Evolutionary conservation across 2,797 vertebrate genomes (phyloP).

Genomic region (Salarias fasciatus): DNA sequence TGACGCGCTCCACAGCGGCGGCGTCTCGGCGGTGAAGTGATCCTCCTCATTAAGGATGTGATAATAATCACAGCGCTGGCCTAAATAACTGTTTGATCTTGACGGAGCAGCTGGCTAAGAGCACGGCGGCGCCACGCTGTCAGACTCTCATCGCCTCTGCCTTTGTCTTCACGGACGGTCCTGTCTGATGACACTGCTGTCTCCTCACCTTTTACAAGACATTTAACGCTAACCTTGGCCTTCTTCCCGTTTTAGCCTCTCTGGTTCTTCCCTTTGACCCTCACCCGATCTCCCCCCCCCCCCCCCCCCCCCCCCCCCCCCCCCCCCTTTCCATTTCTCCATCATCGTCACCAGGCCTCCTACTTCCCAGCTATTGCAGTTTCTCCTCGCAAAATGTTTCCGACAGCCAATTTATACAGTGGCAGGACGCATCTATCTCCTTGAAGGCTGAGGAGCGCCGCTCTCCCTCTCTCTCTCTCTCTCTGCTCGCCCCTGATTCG

Average conservation of each 20-base stretch:
- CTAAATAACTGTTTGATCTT: conserved; percentile 11
- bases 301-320: background rate
- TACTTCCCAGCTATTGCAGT: conserved; percentile 57
- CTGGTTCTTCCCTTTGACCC: conserved; percentile 49
- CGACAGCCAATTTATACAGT: conserved; percentile 77
- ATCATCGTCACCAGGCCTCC: conserved; percentile 58
- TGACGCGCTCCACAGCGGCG: conserved; percentile 30
- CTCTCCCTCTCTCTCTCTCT: conserved; percentile 34
- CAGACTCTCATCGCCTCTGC: no score
- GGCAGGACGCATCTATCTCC: conserved; percentile 77
- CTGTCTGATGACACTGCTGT: conserved; percentile 31
- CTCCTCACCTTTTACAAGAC: conserved; percentile 30
- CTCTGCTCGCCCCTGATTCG: conserved; percentile 26
- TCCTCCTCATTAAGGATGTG: conserved; percentile 30
- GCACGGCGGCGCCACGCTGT: no score
- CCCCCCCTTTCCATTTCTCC: conserved; percentile 51
- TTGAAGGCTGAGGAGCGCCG: conserved; percentile 38
- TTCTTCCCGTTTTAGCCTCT: conserved; percentile 34
- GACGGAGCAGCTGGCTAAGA: no score
- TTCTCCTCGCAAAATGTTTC: conserved; percentile 64
- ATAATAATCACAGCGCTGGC: conserved; percentile 21
- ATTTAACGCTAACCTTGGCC: conserved; percentile 59
- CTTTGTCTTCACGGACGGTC: conserved; percentile 53
- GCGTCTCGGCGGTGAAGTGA: conserved; percentile 36
- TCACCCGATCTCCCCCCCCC: conserved; percentile 5